These are phyloP conservation scores for Ceratoteleas bidentatus DNA, from an alignment of 1,140 invertebrate genomes.

Conservation along the genomic window DNA sequence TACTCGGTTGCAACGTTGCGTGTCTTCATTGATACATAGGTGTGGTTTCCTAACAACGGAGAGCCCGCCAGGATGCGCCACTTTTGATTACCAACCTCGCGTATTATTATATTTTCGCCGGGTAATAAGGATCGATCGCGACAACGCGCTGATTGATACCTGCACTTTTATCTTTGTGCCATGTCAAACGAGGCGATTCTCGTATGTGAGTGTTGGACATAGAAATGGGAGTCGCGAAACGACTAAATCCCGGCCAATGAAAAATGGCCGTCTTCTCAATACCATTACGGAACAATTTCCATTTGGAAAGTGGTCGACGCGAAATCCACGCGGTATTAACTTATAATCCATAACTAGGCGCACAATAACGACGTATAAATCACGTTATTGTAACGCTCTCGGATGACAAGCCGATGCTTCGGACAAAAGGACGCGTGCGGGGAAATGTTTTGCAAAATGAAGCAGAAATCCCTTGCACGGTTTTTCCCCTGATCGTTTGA, in stretches of 20 bases:
- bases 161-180: not conserved
- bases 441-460: too few relatives aligned
- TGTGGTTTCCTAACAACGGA: slow-evolving; percentile 55
- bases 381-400: slow-evolving; percentile 10
- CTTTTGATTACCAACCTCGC: slow-evolving; percentile 46
- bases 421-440: not conserved
- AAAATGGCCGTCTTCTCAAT: slow-evolving; percentile 33
- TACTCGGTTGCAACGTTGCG: slow-evolving; percentile 47
- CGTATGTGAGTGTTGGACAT: too few relatives aligned
- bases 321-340: too few relatives aligned
- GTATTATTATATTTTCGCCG: slow-evolving; percentile 41
- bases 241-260: slow-evolving; percentile 27
- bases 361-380: slow-evolving; percentile 38
- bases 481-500: too few relatives aligned
- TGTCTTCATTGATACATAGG: slow-evolving; percentile 62
- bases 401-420: slow-evolving; percentile 16
- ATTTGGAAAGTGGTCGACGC: slow-evolving; percentile 25
- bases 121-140: slow-evolving; percentile 34
- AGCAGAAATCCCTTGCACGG: too few relatives aligned
- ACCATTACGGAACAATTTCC: slow-evolving; percentile 17
- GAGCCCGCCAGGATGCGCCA: slow-evolving; percentile 38
- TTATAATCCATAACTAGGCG: slow-evolving; percentile 36
- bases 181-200: too few relatives aligned
- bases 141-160: slow-evolving; percentile 32
- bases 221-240: too few relatives aligned